A percentile compares a stretch with the other conserved stretches of the same genome.
Conservation (phyloP, 2,888 invertebrate genomes). For the Macrophya annulata region DNA sequence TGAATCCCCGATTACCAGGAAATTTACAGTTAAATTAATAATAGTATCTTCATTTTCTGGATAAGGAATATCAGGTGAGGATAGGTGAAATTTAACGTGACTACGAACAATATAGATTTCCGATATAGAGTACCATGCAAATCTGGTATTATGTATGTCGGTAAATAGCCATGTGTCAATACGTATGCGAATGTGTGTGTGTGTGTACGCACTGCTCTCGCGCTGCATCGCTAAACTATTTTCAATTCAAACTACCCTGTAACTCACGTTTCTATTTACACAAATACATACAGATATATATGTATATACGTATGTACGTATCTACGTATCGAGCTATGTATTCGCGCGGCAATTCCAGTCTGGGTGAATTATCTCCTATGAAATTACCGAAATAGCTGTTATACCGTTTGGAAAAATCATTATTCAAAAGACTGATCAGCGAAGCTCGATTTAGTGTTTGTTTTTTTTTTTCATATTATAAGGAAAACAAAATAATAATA, state of each 20-base stretch:
- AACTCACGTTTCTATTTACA: slow-evolving; percentile 43
- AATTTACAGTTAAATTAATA: background rate
- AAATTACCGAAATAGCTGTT: background rate
- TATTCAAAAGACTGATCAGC: background rate
- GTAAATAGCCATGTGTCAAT: slow-evolving; percentile 37
- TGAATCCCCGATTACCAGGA: background rate
- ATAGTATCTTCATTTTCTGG: background rate
- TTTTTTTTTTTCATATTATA: too few relatives aligned
- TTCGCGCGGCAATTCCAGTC: background rate
- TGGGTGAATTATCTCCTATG: background rate
- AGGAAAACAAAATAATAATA: background rate
- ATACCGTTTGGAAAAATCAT: background rate
- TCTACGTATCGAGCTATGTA: background rate
- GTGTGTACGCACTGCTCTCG: background rate
- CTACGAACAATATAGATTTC: slow-evolving; percentile 32
- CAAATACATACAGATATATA: background rate
- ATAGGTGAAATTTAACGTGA: background rate
- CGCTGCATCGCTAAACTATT: slow-evolving; percentile 34
- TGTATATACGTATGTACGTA: background rate
- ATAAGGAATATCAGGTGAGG: background rate
- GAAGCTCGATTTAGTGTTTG: background rate
- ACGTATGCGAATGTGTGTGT: background rate
- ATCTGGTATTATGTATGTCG: slow-evolving; percentile 47
- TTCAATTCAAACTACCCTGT: slow-evolving; percentile 29
- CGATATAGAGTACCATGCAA: slow-evolving; percentile 20